A percentile compares a stretch with the other conserved stretches of the same genome.
phyloP scores from a whole-genome alignment of 2,113 vertebrate genomes.

The Pachypanchax playfairii region DNA sequence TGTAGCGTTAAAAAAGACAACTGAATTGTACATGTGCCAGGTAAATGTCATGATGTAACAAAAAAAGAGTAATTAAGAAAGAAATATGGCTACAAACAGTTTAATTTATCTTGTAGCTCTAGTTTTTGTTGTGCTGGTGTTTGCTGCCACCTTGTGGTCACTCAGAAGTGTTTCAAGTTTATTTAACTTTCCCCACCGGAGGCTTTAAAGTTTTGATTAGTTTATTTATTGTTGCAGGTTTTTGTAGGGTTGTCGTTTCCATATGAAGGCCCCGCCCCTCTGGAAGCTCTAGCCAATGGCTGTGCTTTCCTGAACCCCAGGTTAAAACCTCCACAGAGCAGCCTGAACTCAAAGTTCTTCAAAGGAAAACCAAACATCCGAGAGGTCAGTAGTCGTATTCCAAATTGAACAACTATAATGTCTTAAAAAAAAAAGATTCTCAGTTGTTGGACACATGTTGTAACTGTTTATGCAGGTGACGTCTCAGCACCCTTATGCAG shows the following conservation, averaged over 20 bases:
- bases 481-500: constrained; percentile 92
- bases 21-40: too few species aligned
- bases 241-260: constrained; percentile 92
- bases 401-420: too few species aligned
- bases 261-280: constrained; percentile 88
- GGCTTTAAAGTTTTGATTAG: too few species aligned
- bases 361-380: constrained; percentile 89
- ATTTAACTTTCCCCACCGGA: background rate
- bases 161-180: background rate
- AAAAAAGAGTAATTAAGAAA: too few species aligned
- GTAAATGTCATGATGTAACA: too few species aligned
- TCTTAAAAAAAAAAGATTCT: too few species aligned
- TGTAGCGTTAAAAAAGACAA: too few species aligned
- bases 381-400: constrained; percentile 77
- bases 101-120: too few species aligned
- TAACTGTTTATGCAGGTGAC: constrained; percentile 78
- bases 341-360: constrained; percentile 91
- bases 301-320: constrained; percentile 91
- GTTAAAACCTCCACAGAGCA: constrained; percentile 88
- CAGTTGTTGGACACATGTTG: too few species aligned
- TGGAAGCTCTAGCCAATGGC: constrained; percentile 92
- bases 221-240: constrained; percentile 16
- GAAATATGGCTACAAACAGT: background rate
- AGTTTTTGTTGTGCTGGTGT: constrained; percentile 8
- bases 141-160: constrained; percentile 42